Percentiles rank a stretch among this genome's conserved stretches.
Conservation (phyloP, 2,888 invertebrate species). For the Axea sp. region DNA sequence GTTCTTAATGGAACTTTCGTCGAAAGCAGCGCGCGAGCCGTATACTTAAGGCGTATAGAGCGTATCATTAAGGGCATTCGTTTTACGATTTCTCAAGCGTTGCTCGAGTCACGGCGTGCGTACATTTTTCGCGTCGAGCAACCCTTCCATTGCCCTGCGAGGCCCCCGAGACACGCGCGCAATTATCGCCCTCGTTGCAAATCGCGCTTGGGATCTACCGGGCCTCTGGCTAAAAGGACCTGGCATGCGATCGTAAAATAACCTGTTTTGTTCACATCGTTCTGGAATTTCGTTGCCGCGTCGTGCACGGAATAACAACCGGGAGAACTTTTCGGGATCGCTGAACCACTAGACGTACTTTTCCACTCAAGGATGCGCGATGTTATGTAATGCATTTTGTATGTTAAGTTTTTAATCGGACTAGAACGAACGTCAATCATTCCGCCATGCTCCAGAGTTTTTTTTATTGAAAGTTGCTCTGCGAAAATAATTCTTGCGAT, state of each 20-base stretch:
- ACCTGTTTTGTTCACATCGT: slow-evolving; percentile 60
- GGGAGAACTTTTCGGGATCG: slow-evolving; percentile 27
- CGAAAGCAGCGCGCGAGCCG: slow-evolving; percentile 54
- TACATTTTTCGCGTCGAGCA: slow-evolving; percentile 46
- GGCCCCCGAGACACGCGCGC: slow-evolving; percentile 63
- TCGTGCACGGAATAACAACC: slow-evolving; percentile 30
- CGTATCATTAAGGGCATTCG: slow-evolving; percentile 67
- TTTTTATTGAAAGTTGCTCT: too few relatives aligned
- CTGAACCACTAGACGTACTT: slow-evolving; percentile 24
- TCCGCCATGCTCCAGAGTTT: too few relatives aligned
- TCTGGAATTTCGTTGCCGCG: slow-evolving; percentile 56
- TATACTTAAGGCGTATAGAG: slow-evolving; percentile 64
- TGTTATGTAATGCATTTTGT: slow-evolving; percentile 22
- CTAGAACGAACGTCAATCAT: too few relatives aligned
- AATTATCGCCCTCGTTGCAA: slow-evolving; percentile 63
- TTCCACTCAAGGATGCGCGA: slow-evolving; percentile 10
- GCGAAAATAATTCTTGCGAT: too few relatives aligned
- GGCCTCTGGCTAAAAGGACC: slow-evolving; percentile 53
- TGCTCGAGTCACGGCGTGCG: slow-evolving; percentile 46
- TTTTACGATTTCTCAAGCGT: slow-evolving; percentile 67
- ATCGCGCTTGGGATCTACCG: slow-evolving; percentile 57
- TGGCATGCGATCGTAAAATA: slow-evolving; percentile 60
- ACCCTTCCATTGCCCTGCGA: slow-evolving; percentile 49
- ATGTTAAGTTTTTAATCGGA: slow-evolving; percentile 5
- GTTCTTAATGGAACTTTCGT: slow-evolving; percentile 58